phyloP scores from a whole-genome alignment of 2,113 vertebrate genomes.

The Tragelaphus scriptus region DNA sequence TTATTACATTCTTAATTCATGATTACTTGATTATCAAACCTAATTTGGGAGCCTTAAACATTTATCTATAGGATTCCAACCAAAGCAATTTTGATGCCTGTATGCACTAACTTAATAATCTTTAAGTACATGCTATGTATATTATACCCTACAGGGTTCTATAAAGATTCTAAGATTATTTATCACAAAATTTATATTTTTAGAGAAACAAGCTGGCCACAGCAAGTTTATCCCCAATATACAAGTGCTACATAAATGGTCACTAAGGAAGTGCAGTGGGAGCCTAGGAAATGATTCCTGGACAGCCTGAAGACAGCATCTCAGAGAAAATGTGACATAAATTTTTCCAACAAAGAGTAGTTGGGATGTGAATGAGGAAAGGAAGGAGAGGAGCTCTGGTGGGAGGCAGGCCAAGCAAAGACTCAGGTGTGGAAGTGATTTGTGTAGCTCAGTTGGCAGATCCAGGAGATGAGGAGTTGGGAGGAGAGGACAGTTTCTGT shows the following conservation, averaged over 20 bases:
- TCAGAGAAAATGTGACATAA: background rate
- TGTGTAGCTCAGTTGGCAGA: background rate
- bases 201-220: background rate
- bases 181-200: background rate
- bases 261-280: background rate
- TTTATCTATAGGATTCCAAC: background rate
- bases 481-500: background rate
- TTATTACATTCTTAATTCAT: background rate
- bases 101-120: background rate
- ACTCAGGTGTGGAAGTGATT: background rate
- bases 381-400: background rate
- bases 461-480: accelerated
- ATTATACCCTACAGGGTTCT: background rate
- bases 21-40: background rate
- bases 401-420: background rate
- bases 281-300: background rate
- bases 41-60: background rate
- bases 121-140: background rate
- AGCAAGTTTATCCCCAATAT: background rate
- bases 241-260: background rate
- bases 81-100: background rate
- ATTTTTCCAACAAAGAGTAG: background rate
- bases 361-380: background rate
- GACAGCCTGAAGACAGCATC: background rate
- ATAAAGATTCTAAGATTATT: background rate